Evolutionary conservation across 2,888 invertebrate genomes (phyloP), one percentile per base, ranked within the genome.

Genomic region (Liposcelis brunnea): DNA sequence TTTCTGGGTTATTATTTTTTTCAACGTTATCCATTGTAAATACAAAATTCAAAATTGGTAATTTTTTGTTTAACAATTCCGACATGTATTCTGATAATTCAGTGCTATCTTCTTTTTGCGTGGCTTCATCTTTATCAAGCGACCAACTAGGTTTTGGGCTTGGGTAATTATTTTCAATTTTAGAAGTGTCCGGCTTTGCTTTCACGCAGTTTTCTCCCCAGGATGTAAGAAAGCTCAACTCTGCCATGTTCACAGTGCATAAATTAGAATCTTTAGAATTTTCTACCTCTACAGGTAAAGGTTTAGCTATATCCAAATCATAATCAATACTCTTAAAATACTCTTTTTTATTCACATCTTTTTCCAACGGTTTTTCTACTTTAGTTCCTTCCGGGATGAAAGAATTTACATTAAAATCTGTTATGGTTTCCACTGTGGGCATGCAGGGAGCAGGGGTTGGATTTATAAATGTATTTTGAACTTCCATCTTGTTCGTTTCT

Each of bases 381-480:
- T 26, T 26, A 6, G 4, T 8, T 6, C 4, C 26, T 6, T 26
- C 26, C 4, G 26, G 26, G 5, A 26, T 26, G 26, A 26, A 26
- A 26, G 4, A 6, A 26, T 26, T 26, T 26, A 26, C 4, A 26
- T 26, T 26, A 26, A 26, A 26, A 6, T 26, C 26, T 6, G 26
- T 4, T 6, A 26, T 26, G 8, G 26, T 4, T 8, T 26, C 26
- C 8, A 26, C 26, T 8, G 26, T n/a, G n/a, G n/a, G n/a, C n/a
- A n/a, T n/a, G n/a, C n/a, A n/a, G n/a, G n/a, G n/a, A n/a, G 57
- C 58, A 58, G 59, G 26, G 53, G 51, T 35, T 56, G 56, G 7
- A 53, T 31, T 32, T 10, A 11, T 21, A 31, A 26, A 19, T 45
- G 10, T 14, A 7, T 19, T 42, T 37, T 46, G 26, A 26, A 26